Conservation (phyloP, 1,140 invertebrate species). For the Ceratitis capitata region DNA sequence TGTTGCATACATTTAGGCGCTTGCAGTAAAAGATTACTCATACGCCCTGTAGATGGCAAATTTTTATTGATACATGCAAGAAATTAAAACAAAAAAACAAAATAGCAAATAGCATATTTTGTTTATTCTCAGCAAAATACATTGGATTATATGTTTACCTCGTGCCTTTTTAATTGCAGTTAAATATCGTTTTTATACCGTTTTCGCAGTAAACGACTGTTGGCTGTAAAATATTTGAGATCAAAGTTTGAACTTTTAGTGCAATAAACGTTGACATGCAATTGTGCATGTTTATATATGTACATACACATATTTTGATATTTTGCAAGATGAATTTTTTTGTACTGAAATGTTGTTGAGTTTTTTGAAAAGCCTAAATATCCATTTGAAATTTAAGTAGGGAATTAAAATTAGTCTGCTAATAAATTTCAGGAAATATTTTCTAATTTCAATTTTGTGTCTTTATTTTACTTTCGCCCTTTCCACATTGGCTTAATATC, state of each 20-base stretch:
- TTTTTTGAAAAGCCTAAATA: too few relatives aligned
- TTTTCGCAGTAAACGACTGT: neutral
- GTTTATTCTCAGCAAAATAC: neutral
- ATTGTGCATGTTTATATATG: neutral
- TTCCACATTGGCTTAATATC: too few relatives aligned
- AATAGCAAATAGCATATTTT: neutral
- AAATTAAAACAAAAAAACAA: neutral
- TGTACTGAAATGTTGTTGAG: too few relatives aligned
- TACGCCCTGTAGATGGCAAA: neutral
- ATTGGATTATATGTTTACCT: neutral
- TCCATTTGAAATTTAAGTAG: too few relatives aligned
- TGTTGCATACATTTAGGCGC: slow-evolving; percentile 9
- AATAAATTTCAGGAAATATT: too few relatives aligned
- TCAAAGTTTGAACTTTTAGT: neutral
- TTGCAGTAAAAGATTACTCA: neutral
- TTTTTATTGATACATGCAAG: neutral
- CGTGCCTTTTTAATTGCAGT: neutral
- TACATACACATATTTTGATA: too few relatives aligned
- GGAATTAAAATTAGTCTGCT: too few relatives aligned
- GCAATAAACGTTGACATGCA: neutral
- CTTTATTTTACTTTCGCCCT: too few relatives aligned
- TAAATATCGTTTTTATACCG: neutral
- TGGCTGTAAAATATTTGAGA: neutral
- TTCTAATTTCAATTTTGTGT: too few relatives aligned
- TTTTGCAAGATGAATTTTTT: too few relatives aligned